Evolutionary conservation across 2,888 invertebrate species (phyloP).

Genomic region (Vanessa cardui): DNA sequence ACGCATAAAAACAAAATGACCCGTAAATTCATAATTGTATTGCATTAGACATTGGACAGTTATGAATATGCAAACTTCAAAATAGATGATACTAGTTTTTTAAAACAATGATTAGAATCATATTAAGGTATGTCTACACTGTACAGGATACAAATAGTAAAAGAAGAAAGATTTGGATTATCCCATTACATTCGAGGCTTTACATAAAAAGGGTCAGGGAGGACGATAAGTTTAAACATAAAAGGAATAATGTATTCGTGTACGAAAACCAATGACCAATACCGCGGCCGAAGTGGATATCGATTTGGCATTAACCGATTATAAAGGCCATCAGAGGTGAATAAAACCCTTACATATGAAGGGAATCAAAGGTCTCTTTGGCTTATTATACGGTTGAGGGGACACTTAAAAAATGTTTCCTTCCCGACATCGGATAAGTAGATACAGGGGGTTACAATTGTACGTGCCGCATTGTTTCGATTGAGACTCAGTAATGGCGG

Average conservation of each 20-base stretch:
- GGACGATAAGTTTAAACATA: slow-evolving; percentile 24
- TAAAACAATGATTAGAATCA: slow-evolving; percentile 7
- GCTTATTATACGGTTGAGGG: slow-evolving; percentile 68
- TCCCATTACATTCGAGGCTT: slow-evolving; percentile 27
- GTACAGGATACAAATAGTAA: slow-evolving; percentile 22
- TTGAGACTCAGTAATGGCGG: slow-evolving; percentile 4
- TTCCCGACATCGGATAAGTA: slow-evolving; percentile 44
- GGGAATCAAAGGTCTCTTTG: slow-evolving; percentile 74
- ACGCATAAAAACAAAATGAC: no score
- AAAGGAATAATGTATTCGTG: slow-evolving; percentile 22
- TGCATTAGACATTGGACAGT: no score
- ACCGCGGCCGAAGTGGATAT: slow-evolving; percentile 52
- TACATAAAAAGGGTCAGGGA: slow-evolving; percentile 20
- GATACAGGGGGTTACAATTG: slow-evolving; percentile 53
- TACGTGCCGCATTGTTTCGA: slow-evolving; percentile 55
- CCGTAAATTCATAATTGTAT: no score
- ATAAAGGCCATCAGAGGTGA: slow-evolving; percentile 66
- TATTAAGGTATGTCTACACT: slow-evolving; percentile 4
- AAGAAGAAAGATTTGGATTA: slow-evolving; percentile 28
- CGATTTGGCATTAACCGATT: slow-evolving; percentile 56
- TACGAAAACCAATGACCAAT: slow-evolving; percentile 17
- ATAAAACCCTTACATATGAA: slow-evolving; percentile 63
- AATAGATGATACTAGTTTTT: slow-evolving; percentile 3
- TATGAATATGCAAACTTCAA: not conserved
- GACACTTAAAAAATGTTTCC: slow-evolving; percentile 50